A percentile compares a stretch with the other conserved stretches of the same genome.
Conservation (phyloP, 2,888 invertebrate species). For the Agrotis exclamationis region DNA sequence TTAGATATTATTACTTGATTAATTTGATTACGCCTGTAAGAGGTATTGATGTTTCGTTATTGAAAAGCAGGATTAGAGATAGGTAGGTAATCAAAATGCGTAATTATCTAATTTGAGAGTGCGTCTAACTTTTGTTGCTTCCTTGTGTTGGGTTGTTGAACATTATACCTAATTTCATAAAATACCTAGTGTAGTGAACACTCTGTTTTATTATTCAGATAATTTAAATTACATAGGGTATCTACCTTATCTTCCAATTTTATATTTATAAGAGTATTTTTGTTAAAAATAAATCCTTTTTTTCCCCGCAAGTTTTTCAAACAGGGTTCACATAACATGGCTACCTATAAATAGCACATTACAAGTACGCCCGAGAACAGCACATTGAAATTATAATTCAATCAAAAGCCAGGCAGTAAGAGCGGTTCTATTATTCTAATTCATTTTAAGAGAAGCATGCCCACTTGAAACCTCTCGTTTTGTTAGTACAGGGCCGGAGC, state of each 20-base stretch:
- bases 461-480: slow-evolving; percentile 65
- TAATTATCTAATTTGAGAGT: background rate
- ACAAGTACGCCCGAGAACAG: slow-evolving; percentile 9
- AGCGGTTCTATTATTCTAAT: slow-evolving; percentile 72
- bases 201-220: too few species aligned
- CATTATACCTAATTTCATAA: too few species aligned
- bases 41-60: slow-evolving; percentile 27
- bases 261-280: background rate
- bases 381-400: slow-evolving; percentile 52
- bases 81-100: background rate
- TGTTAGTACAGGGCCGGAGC: slow-evolving; percentile 49
- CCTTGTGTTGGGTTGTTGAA: background rate
- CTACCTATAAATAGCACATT: background rate
- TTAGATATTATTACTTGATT: slow-evolving; percentile 30
- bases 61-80: slow-evolving; percentile 23
- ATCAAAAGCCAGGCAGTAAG: slow-evolving; percentile 54
- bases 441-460: slow-evolving; percentile 65
- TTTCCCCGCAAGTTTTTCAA: background rate
- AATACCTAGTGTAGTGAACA: too few species aligned
- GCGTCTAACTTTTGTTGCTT: too few species aligned
- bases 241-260: too few species aligned
- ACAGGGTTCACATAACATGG: background rate
- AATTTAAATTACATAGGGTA: too few species aligned
- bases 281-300: background rate
- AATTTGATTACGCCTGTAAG: slow-evolving; percentile 25